Percentiles rank a stretch among this genome's conserved stretches.
phyloP scores from a whole-genome alignment of 2,797 vertebrate genomes.

The Alosa sapidissima region DNA sequence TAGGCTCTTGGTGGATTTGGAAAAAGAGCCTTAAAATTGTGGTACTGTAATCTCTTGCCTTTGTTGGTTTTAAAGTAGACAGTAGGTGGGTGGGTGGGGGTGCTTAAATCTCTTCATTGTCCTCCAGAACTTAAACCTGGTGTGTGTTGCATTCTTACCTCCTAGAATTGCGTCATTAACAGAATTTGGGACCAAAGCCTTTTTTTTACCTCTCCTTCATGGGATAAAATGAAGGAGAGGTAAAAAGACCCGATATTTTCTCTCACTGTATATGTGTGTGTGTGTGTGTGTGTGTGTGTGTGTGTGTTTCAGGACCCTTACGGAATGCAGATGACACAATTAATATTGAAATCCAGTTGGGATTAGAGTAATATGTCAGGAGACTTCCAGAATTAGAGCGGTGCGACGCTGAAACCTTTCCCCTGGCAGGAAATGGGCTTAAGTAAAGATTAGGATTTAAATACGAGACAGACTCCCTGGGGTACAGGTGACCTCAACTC shows the following conservation, averaged over 20 bases:
- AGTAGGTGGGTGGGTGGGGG: background rate
- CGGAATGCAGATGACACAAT: conserved; percentile 65
- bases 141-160: background rate
- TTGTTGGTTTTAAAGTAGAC: background rate
- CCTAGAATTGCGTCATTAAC: background rate
- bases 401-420: conserved; percentile 48
- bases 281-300: too few relatives aligned
- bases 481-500: conserved; percentile 48
- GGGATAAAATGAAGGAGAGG: background rate
- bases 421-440: conserved; percentile 51
- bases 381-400: conserved; percentile 56
- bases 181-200: background rate
- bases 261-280: background rate
- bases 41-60: background rate
- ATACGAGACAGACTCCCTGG: conserved; percentile 33
- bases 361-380: conserved; percentile 62
- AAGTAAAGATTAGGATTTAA: conserved; percentile 57
- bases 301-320: conserved; percentile 22
- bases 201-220: background rate
- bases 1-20: background rate
- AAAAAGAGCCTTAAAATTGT: background rate
- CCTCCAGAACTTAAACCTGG: background rate
- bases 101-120: background rate
- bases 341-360: conserved; percentile 58
- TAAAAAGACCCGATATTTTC: background rate